Evolutionary conservation across 2,113 vertebrate species (phyloP), one percentile per base, ranked within the genome.

Genomic region (Sardina pilchardus): DNA sequence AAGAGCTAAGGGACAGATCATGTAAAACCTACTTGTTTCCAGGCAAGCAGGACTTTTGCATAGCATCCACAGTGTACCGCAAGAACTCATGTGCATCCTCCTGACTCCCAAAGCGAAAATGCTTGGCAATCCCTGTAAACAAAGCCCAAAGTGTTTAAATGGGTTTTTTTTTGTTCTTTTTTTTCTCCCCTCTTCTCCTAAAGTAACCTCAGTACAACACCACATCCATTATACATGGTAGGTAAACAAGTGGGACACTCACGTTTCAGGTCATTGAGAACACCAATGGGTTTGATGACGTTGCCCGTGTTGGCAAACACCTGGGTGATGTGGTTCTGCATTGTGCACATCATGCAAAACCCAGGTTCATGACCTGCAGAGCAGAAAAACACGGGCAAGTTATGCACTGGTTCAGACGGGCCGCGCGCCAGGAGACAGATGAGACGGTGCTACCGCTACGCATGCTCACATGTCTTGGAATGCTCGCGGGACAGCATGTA

Each of bases 271-370:
- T 99, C 97, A 86, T 96, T 97, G 89, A 99, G 96, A 88, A 99
- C 96, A 78, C 96, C 94, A 1, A 96, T 96, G 0, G 98, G 98
- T 87, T 98, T 99, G 84, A 99, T 97, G 86, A 97, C 96, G 53
- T 96, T 96, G 56, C 96, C 96, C 84, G 97, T 96, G 88, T 97
- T 98, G 82, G 96, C 96, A 86, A 98, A 96, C 47, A 97, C 97
- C 91, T 97, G 97, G 90, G 95, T 97, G 87, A 98, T 94, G 88
- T 99, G 98, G 82, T 97, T 95, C 90, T 99, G 97, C 98, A 99
- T 97, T 0, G 96, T 97, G 84, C 98, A 99, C 98, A 99, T 97
- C 97, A 99, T 99, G 91, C 98, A 99, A 91, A 99, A 99, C 0
- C 96, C 97, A 86, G 97, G 94, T 81, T 96, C 96, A 0, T 96